A percentile compares a stretch with the other conserved stretches of the same genome.
Conservation (phyloP, 2,888 invertebrate genomes). For the Drosophila siamana region DNA sequence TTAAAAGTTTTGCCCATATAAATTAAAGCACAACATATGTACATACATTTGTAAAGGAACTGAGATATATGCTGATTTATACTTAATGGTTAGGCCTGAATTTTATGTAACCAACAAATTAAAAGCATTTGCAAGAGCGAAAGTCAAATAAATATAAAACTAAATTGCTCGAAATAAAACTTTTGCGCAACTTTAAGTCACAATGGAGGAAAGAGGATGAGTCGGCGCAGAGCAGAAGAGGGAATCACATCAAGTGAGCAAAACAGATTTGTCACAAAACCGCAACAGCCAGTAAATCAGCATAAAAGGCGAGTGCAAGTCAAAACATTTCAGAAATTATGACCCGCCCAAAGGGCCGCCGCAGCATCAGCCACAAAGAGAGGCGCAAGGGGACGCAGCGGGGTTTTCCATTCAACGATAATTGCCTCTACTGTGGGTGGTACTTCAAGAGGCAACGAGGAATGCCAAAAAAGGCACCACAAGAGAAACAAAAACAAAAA, state of each 20-base stretch:
- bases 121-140: conserved; percentile 42
- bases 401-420: conserved; percentile 60
- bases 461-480: conserved; percentile 40
- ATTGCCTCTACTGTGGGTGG: conserved; percentile 59
- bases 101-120: conserved; percentile 24
- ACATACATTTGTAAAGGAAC: conserved; percentile 1
- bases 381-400: neutral
- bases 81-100: conserved; percentile 68
- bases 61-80: conserved; percentile 61
- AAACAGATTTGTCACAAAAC: conserved; percentile 81
- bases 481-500: conserved; percentile 34
- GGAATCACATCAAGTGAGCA: conserved; percentile 76
- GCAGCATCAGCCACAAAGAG: conserved; percentile 55
- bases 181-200: conserved; percentile 71
- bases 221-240: neutral
- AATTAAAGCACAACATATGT: neutral
- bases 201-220: conserved; percentile 1
- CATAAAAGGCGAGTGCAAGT: conserved; percentile 78
- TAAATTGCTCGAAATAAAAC: conserved; percentile 77
- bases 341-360: conserved; percentile 67
- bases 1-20: conserved; percentile 59
- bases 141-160: conserved; percentile 72
- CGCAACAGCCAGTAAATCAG: conserved; percentile 81
- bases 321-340: conserved; percentile 80
- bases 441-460: conserved; percentile 20